phyloP scores from a whole-genome alignment of 2,113 vertebrate species.

The Anguilla rostrata region DNA sequence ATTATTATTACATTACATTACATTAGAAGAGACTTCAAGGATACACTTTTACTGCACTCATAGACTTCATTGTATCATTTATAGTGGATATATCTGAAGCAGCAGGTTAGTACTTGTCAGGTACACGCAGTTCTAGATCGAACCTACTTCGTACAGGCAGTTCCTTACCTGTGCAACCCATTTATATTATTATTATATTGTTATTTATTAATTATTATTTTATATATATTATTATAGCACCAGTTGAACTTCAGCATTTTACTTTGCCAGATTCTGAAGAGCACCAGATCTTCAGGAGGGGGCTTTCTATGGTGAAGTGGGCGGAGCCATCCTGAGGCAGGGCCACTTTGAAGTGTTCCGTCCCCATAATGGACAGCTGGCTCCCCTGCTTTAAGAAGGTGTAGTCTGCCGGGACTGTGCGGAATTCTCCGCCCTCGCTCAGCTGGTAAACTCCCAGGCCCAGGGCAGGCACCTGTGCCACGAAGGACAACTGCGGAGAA shows the following conservation, averaged over 20 bases:
- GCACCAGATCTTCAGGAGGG: slow-evolving; percentile 76
- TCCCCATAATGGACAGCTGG: slow-evolving; percentile 36
- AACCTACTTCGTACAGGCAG: too few species aligned
- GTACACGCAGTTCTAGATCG: too few species aligned
- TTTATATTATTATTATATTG: too few species aligned
- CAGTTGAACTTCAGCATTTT: too few species aligned
- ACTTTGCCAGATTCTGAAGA: slow-evolving; percentile 64
- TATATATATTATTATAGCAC: neutral
- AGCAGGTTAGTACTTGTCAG: too few species aligned
- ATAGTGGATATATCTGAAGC: too few species aligned
- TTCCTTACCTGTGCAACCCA: too few species aligned
- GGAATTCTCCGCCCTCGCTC: slow-evolving; percentile 58
- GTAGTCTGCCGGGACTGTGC: slow-evolving; percentile 70
- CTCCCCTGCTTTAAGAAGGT: slow-evolving; percentile 56
- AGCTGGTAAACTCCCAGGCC: slow-evolving; percentile 79
- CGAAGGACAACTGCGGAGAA: slow-evolving; percentile 77
- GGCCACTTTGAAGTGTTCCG: slow-evolving; percentile 73
- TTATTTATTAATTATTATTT: too few species aligned
- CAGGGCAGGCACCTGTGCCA: slow-evolving; percentile 77
- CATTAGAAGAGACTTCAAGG: too few species aligned
- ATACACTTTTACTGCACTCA: too few species aligned
- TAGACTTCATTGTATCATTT: too few species aligned
- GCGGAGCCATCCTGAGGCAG: slow-evolving; percentile 51
- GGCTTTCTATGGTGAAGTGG: slow-evolving; percentile 76
- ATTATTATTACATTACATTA: too few species aligned